These are phyloP conservation scores for Synanthedon andrenaeformis DNA, from an alignment of 2,888 invertebrate species.

Conservation along the genomic window DNA sequence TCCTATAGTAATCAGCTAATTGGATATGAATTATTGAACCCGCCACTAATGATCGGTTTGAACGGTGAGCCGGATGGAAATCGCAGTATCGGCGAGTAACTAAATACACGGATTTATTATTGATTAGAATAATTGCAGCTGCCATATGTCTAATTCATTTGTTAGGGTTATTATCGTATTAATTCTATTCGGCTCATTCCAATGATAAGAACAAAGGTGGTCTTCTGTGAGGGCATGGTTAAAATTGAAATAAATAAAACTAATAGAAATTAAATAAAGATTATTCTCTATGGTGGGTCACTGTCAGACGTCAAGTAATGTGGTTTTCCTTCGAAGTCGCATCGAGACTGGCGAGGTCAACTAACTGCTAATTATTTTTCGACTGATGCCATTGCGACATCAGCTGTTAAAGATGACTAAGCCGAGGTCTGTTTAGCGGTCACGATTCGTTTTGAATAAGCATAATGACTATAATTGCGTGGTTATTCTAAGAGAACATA, in stretches of 20 bases:
- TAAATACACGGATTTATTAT: constrained; percentile 8
- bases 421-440: constrained; percentile 9
- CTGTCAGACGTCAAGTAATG: constrained; percentile 35
- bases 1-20: constrained; percentile 51
- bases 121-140: neutral
- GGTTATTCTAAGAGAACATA: neutral
- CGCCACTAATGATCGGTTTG: constrained; percentile 34
- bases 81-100: constrained; percentile 19
- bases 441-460: constrained; percentile 29
- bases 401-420: constrained; percentile 33
- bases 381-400: constrained; percentile 45
- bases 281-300: constrained; percentile 27
- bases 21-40: constrained; percentile 53
- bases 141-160: too few relatives aligned
- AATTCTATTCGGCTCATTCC: too few relatives aligned
- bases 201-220: too few relatives aligned
- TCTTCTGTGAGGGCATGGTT: too few relatives aligned
- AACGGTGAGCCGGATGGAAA: constrained; percentile 25
- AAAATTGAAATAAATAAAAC: neutral
- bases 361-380: constrained; percentile 61
- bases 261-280: neutral
- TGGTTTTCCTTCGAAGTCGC: constrained; percentile 43
- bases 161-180: too few relatives aligned
- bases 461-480: constrained; percentile 11
- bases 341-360: constrained; percentile 33